These are phyloP conservation scores for Ligdia adustata DNA, from an alignment of 2,888 invertebrate genomes.

Conservation along the genomic window DNA sequence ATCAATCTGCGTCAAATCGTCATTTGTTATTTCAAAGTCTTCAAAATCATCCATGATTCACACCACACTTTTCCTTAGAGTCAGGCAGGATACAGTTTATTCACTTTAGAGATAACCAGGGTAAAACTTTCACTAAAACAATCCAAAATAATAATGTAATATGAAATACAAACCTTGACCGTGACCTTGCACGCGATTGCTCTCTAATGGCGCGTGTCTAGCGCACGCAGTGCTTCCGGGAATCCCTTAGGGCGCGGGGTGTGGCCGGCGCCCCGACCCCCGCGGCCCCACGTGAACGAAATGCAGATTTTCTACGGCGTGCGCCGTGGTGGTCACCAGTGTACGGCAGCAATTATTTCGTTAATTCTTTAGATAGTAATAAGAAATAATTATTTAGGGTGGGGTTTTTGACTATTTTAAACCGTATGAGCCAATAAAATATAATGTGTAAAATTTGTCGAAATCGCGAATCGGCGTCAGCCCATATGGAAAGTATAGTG, in stretches of 20 bases:
- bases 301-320: constrained; percentile 9
- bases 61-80: too few species aligned
- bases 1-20: neutral
- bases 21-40: too few species aligned
- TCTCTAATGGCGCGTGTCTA: too few species aligned
- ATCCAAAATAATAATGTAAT: too few species aligned
- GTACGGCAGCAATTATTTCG: constrained; percentile 6
- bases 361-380: constrained; percentile 3
- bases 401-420: constrained; percentile 14
- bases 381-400: constrained; percentile 1
- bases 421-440: constrained; percentile 15
- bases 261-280: constrained; percentile 11
- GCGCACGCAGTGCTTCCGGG: too few species aligned
- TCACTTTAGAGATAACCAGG: too few species aligned
- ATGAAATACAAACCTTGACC: too few species aligned
- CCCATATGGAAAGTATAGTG: constrained; percentile 7
- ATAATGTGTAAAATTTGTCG: constrained; percentile 1
- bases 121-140: too few species aligned
- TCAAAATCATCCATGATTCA: too few species aligned
- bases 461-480: constrained; percentile 5
- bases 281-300: constrained; percentile 11
- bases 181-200: too few species aligned
- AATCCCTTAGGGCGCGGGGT: neutral
- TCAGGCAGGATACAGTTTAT: too few species aligned
- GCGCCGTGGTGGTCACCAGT: constrained; percentile 10